phyloP scores from a whole-genome alignment of 2,113 vertebrate genomes.

The Oplegnathus fasciatus region DNA sequence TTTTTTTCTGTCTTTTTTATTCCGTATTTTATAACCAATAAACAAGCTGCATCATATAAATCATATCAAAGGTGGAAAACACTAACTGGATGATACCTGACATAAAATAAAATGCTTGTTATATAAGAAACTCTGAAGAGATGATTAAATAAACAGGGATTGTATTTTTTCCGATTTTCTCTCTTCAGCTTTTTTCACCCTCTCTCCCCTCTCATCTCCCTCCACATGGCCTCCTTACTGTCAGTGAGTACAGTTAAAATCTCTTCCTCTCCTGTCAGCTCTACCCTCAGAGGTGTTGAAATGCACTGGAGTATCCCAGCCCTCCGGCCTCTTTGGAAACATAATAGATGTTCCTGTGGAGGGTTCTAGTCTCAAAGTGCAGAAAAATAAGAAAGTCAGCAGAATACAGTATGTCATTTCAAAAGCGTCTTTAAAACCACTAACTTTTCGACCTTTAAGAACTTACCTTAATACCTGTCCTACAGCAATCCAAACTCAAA shows the following conservation, averaged over 20 bases:
- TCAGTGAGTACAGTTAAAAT: background rate
- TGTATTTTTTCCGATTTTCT: background rate
- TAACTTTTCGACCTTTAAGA: background rate
- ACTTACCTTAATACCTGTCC: background rate
- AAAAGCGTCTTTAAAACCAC: background rate
- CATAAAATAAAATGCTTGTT: background rate
- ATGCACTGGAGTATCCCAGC: background rate
- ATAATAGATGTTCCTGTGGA: background rate
- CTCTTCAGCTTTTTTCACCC: background rate
- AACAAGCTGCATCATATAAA: background rate
- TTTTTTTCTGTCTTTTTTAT: background rate
- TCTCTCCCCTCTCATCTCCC: background rate
- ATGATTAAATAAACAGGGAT: background rate
- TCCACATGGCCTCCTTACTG: background rate
- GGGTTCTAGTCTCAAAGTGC: background rate
- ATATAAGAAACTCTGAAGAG: background rate
- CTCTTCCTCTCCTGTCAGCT: background rate
- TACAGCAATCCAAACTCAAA: background rate
- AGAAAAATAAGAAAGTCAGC: background rate
- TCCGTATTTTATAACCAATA: background rate
- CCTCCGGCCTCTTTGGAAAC: background rate
- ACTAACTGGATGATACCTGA: background rate
- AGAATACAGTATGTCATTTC: background rate
- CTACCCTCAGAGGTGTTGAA: background rate
- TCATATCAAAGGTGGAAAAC: background rate